Conservation (phyloP, 2,888 invertebrate species). For the Plebejus melissa region DNA sequence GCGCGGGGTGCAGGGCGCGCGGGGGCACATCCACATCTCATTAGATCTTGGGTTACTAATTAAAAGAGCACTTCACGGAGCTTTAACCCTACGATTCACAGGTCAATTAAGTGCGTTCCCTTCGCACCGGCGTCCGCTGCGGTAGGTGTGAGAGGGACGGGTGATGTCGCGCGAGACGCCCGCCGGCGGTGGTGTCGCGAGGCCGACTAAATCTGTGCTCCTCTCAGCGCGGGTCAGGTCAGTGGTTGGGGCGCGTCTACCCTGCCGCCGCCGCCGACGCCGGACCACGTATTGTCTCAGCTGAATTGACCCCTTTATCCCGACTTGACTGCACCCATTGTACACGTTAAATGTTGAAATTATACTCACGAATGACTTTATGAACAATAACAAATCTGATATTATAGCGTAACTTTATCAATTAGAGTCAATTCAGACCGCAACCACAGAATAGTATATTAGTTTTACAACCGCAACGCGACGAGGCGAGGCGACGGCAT, state of each 20-base stretch:
- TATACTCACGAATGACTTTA: too few species aligned
- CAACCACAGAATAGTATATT: too few species aligned
- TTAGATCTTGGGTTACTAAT: slow-evolving; percentile 34
- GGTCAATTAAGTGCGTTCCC: slow-evolving; percentile 48
- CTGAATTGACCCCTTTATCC: slow-evolving; percentile 28
- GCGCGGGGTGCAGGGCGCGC: background rate
- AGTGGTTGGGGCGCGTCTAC: slow-evolving; percentile 49
- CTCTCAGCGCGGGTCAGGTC: slow-evolving; percentile 73
- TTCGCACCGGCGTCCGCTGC: slow-evolving; percentile 51
- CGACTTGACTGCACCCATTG: background rate
- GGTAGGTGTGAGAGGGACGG: slow-evolving; percentile 52
- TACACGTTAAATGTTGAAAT: background rate
- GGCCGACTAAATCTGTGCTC: slow-evolving; percentile 75
- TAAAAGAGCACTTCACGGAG: slow-evolving; percentile 37
- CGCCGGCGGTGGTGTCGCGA: slow-evolving; percentile 65
- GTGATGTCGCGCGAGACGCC: slow-evolving; percentile 38
- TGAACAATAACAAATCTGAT: too few species aligned
- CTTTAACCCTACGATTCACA: slow-evolving; percentile 44
- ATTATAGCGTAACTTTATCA: too few species aligned
- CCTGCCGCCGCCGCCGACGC: slow-evolving; percentile 41
- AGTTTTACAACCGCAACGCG: too few species aligned
- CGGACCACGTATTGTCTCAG: slow-evolving; percentile 29
- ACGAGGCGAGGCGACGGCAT: too few species aligned
- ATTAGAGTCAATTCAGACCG: too few species aligned
- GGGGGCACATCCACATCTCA: slow-evolving; percentile 13